Evolutionary conservation across 2,888 invertebrate species (phyloP).

Genomic region (Agrilus biguttatus): DNA sequence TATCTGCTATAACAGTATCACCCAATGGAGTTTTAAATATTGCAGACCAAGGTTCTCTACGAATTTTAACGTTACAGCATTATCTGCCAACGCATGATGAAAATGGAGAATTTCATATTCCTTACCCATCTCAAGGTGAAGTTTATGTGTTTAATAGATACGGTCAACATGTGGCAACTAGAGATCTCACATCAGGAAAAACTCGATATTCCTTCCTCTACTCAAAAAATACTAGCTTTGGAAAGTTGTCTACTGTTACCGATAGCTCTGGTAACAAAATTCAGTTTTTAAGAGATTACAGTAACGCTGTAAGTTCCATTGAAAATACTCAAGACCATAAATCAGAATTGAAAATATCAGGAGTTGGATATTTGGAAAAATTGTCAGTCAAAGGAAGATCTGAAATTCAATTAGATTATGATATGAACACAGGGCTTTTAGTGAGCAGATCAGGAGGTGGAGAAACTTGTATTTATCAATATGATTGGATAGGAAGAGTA

Average conservation of each 20-base stretch:
- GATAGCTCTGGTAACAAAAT: slow-evolving; percentile 90
- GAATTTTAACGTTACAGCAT: slow-evolving; percentile 73
- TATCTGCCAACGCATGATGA: slow-evolving; percentile 78
- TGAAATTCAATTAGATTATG: slow-evolving; percentile 82
- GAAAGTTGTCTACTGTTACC: slow-evolving; percentile 83
- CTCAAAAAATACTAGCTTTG: slow-evolving; percentile 92
- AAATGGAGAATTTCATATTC: slow-evolving; percentile 84
- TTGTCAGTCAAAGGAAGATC: slow-evolving; percentile 78
- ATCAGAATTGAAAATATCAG: slow-evolving; percentile 81
- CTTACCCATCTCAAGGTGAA: slow-evolving; percentile 86
- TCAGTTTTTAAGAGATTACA: slow-evolving; percentile 81
- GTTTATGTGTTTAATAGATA: slow-evolving; percentile 82
- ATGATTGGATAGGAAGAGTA: slow-evolving; percentile 78
- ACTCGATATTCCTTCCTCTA: slow-evolving; percentile 91
- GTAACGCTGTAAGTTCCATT: slow-evolving; percentile 82
- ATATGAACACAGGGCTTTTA: slow-evolving; percentile 74
- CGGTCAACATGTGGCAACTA: slow-evolving; percentile 91
- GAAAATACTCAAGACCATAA: slow-evolving; percentile 91
- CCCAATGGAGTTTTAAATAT: slow-evolving; percentile 93
- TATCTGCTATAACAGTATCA: slow-evolving; percentile 60
- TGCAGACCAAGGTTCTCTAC: slow-evolving; percentile 84
- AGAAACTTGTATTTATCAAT: slow-evolving; percentile 81
- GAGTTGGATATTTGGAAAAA: slow-evolving; percentile 79
- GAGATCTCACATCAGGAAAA: slow-evolving; percentile 88
- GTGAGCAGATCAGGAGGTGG: slow-evolving; percentile 73